Conservation (phyloP, 2,888 invertebrate species). For the Lycia hirtaria region DNA sequence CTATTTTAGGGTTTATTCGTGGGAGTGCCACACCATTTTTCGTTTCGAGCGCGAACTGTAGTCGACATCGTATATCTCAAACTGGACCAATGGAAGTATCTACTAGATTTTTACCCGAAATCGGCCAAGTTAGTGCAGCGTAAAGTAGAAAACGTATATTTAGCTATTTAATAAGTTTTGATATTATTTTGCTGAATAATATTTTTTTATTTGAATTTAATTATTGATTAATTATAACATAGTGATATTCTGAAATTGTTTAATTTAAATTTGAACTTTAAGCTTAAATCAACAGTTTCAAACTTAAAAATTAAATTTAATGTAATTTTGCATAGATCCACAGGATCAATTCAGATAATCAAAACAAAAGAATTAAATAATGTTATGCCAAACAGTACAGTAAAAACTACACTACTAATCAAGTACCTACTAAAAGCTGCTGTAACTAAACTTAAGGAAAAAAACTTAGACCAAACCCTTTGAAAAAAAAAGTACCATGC, state of each 20-base stretch:
- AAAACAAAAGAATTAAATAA: not conserved
- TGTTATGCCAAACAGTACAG: not conserved
- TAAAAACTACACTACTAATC: not conserved
- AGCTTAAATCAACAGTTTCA: conserved; percentile 2
- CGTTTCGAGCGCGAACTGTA: conserved; percentile 80
- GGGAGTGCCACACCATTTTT: conserved; percentile 82
- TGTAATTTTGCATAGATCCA: not conserved
- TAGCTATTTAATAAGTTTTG: conserved; percentile 61
- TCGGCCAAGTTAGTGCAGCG: conserved; percentile 71
- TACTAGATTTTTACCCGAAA: conserved; percentile 76
- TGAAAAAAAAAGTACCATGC: not conserved
- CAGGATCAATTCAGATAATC: not conserved
- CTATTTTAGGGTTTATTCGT: conserved; percentile 79
- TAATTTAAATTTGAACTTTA: not conserved
- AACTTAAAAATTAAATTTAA: not conserved
- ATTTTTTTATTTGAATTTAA: conserved; percentile 12
- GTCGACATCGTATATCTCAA: conserved; percentile 81
- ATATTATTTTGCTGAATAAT: not conserved
- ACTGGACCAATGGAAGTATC: conserved; percentile 81
- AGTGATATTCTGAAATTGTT: conserved; percentile 17
- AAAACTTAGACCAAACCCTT: not conserved
- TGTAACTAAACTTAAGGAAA: conserved; percentile 10
- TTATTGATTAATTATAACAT: conserved; percentile 35
- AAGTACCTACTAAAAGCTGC: conserved; percentile 4
- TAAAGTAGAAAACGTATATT: conserved; percentile 78